A percentile compares a stretch with the other conserved stretches of the same genome.
phyloP scores from a whole-genome alignment of 2,797 vertebrate species.

The Phyllotis vaccarum region DNA sequence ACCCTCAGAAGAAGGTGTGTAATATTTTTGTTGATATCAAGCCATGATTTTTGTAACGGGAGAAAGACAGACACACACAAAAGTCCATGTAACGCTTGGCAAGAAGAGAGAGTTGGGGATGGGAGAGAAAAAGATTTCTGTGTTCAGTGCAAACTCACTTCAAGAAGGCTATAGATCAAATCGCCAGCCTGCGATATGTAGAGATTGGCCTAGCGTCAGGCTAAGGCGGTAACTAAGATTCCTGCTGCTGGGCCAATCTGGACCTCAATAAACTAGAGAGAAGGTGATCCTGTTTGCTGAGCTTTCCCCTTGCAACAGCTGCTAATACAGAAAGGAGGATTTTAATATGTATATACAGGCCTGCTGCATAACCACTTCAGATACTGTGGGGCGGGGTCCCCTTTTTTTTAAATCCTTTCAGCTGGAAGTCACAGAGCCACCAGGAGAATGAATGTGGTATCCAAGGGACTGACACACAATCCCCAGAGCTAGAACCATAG shows the following conservation, averaged over 20 bases:
- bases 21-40: constrained; percentile 82
- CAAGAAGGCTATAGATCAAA: constrained; percentile 85
- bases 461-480: not conserved
- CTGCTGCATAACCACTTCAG: constrained; percentile 84
- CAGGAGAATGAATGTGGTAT: not conserved
- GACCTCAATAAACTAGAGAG: constrained; percentile 86
- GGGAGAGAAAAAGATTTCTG: constrained; percentile 65
- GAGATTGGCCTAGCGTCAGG: constrained; percentile 82
- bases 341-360: constrained; percentile 83
- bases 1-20: constrained; percentile 70
- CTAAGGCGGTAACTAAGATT: constrained; percentile 86
- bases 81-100: constrained; percentile 84
- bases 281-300: constrained; percentile 86
- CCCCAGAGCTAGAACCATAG: constrained; percentile 75
- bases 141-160: constrained; percentile 83
- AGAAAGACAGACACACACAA: constrained; percentile 81
- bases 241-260: constrained; percentile 84
- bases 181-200: constrained; percentile 86
- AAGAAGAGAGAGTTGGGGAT: constrained; percentile 59
- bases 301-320: constrained; percentile 87
- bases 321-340: constrained; percentile 86
- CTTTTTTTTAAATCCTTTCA: constrained; percentile 75
- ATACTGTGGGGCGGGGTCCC: constrained; percentile 77
- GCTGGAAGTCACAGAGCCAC: not conserved
- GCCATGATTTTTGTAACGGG: constrained; percentile 83